phyloP scores from a whole-genome alignment of 2,888 invertebrate genomes.

The Diabrotica balteata region DNA sequence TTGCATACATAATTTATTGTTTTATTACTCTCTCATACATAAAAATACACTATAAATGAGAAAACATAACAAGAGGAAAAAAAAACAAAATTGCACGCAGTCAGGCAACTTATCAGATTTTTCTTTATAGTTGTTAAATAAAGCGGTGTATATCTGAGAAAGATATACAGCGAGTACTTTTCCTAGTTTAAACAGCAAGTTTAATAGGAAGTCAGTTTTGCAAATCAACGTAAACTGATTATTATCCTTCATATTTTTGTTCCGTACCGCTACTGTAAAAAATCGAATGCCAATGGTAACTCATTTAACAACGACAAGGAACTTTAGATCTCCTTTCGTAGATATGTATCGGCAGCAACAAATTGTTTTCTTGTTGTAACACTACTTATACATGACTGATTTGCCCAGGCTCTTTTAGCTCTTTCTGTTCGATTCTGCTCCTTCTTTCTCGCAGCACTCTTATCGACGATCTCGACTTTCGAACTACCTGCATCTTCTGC shows the following conservation, averaged over 20 bases:
- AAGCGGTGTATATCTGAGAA: no score
- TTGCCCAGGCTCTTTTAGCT: conserved; percentile 31
- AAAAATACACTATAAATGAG: no score
- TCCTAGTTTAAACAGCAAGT: no score
- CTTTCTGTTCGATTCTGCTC: conserved; percentile 6
- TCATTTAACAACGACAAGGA: conserved; percentile 24
- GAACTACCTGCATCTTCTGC: conserved; percentile 4
- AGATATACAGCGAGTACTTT: no score
- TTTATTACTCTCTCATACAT: no score
- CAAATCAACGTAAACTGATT: no score
- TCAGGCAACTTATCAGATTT: no score
- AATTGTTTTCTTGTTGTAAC: conserved; percentile 50
- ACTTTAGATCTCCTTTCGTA: conserved; percentile 32
- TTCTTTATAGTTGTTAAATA: no score
- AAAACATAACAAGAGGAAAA: no score
- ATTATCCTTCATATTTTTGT: no score
- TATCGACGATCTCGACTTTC: conserved; percentile 10
- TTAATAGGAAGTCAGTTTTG: neutral
- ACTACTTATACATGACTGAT: conserved; percentile 49
- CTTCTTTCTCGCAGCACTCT: neutral
- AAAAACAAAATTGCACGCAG: no score
- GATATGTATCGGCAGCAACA: conserved; percentile 51
- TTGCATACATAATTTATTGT: no score
- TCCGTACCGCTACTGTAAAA: conserved; percentile 9
- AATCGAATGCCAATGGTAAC: conserved; percentile 24